Evolutionary conservation across 1,140 invertebrate species (phyloP), one percentile per base, ranked within the genome.

Genomic region (Sminthurides bifidus): DNA sequence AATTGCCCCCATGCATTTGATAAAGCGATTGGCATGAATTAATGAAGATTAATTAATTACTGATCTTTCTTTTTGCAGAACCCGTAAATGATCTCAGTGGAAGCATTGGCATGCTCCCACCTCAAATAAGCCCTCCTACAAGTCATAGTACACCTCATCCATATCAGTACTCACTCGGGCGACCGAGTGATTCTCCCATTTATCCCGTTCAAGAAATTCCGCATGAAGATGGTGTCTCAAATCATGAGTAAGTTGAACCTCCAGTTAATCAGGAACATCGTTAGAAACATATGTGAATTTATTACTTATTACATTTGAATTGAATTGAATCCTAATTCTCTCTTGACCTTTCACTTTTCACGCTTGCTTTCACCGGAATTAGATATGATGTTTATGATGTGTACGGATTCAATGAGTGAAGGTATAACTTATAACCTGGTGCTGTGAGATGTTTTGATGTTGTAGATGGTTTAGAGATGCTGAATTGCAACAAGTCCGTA

Each of bases 11-110:
- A 8, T 24, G 14, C 19, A 10, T 41, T 41, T 8, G 6, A 4
- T 41, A 15, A 6, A 41, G n/a, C n/a, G n/a, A n/a, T n/a, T n/a
- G n/a, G n/a, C n/a, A n/a, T n/a, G n/a, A n/a, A n/a, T n/a, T n/a
- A n/a, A n/a, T n/a, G n/a, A n/a, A n/a, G n/a, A n/a, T n/a, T n/a
- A n/a, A n/a, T n/a, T n/a, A n/a, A n/a, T 43, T 43, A 23, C 6
- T 8, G 24, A 43, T 44, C 6, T 19, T 19, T 23, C 15, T 37
- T 29, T 41, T 30, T 30, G n/a, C 26, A 44, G 21, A 53, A 44
- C 14, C 38, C 26, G 56, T 52, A n/a, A 62, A 62, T 59, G 60
- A 62, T 59, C 54, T 62, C 52, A 62, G 40, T 51, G 60, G 56
- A 3, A 59, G 52, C 23, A 26, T 27, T 12, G 52, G 24, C 10